phyloP scores from a whole-genome alignment of 2,113 vertebrate genomes.

The Clupea harengus region DNA sequence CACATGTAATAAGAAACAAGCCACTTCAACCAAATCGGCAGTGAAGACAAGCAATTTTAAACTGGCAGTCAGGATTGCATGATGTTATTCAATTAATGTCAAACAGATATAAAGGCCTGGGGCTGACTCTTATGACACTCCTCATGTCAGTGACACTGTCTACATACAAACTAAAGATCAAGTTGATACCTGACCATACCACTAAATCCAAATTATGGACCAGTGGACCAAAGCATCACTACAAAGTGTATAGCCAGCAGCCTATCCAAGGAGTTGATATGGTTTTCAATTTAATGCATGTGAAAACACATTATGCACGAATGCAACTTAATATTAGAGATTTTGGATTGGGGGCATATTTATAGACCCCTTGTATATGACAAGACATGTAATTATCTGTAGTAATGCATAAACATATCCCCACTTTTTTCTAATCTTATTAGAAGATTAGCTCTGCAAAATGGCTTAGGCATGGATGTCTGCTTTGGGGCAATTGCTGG shows the following conservation, averaged over 20 bases:
- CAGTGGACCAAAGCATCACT: background rate
- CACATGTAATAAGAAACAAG: background rate
- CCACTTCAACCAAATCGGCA: background rate
- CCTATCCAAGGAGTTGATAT: background rate
- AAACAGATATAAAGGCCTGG: background rate
- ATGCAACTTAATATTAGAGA: constrained; percentile 49
- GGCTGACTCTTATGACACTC: background rate
- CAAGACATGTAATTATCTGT: constrained; percentile 68
- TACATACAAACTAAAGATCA: background rate
- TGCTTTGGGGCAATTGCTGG: constrained; percentile 48
- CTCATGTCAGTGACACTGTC: background rate
- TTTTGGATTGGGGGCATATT: constrained; percentile 58
- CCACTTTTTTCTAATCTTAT: constrained; percentile 72
- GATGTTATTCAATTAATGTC: background rate
- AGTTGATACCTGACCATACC: background rate
- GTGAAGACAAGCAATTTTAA: background rate
- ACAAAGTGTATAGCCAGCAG: background rate
- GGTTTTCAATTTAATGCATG: constrained; percentile 48
- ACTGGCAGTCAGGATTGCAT: background rate
- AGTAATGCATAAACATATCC: constrained; percentile 69
- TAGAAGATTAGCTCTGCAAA: constrained; percentile 68
- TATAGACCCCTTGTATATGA: constrained; percentile 55
- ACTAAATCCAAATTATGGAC: background rate
- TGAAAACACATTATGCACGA: constrained; percentile 52
- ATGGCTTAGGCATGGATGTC: constrained; percentile 62